Evolutionary conservation across 2,888 invertebrate genomes (phyloP).

Genomic region (Drosophila crucigera): DNA sequence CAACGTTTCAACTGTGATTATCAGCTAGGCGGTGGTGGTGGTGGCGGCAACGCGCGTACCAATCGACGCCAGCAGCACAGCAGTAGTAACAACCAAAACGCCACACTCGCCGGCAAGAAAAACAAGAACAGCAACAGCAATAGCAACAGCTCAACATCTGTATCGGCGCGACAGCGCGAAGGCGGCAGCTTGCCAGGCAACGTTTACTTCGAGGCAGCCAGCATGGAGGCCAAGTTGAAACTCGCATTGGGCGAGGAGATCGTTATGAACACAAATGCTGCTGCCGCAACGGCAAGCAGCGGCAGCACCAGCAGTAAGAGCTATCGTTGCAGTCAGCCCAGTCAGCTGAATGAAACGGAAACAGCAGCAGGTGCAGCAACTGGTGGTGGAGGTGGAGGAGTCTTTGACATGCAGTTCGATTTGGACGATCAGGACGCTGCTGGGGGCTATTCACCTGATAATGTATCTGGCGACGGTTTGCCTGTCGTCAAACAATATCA

Average conservation of each 20-base stretch:
- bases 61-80: conserved; percentile 74
- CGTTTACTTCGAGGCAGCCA: conserved; percentile 80
- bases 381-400: neutral
- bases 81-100: conserved; percentile 60
- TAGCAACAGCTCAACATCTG: conserved; percentile 55
- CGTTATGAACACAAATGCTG: conserved; percentile 9
- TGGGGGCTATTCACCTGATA: neutral
- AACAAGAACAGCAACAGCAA: conserved; percentile 74
- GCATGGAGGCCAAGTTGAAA: conserved; percentile 65
- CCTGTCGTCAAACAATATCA: conserved; percentile 20
- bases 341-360: conserved; percentile 42
- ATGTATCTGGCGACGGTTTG: neutral
- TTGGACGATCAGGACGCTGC: conserved; percentile 38
- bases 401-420: conserved; percentile 39
- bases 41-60: conserved; percentile 26
- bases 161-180: conserved; percentile 87
- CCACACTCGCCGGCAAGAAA: conserved; percentile 48
- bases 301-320: conserved; percentile 18
- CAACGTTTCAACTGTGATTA: conserved; percentile 83
- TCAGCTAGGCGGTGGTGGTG: conserved; percentile 57
- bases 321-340: conserved; percentile 53
- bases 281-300: conserved; percentile 26
- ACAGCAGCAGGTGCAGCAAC: conserved; percentile 21
- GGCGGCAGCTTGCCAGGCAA: conserved; percentile 88
- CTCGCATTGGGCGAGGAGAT: conserved; percentile 27